A percentile compares a stretch with the other conserved stretches of the same genome.
Conservation (phyloP, 23 tunicate species). For the Oikopleura vanhoeffeni region DNA sequence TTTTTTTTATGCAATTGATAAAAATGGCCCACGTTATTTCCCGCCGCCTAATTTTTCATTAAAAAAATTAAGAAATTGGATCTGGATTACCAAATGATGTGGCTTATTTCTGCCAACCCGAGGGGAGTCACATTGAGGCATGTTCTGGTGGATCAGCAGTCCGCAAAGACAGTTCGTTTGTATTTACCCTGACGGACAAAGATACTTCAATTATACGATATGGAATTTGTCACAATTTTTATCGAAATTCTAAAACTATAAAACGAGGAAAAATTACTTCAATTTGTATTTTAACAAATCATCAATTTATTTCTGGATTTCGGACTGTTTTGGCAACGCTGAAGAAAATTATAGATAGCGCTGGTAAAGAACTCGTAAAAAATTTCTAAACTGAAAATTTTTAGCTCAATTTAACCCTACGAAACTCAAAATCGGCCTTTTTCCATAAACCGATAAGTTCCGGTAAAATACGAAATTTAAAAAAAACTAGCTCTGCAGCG, state of each 20-base stretch:
- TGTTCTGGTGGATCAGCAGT: constrained; percentile 4
- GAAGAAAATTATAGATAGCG: not conserved
- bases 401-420: too few species aligned
- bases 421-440: too few species aligned
- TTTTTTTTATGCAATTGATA: not conserved
- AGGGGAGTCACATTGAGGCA: constrained; percentile 34
- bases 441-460: too few species aligned
- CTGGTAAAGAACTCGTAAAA: not conserved
- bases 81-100: constrained; percentile 61
- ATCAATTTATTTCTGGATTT: constrained; percentile 10
- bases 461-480: too few species aligned
- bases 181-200: constrained; percentile 85
- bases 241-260: constrained; percentile 19
- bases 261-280: not conserved
- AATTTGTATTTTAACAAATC: not conserved
- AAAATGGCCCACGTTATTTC: too few species aligned
- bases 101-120: constrained; percentile 95
- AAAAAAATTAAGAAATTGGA: too few species aligned
- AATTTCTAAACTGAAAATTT: too few species aligned
- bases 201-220: constrained; percentile 66
- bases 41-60: too few species aligned
- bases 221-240: constrained; percentile 93
- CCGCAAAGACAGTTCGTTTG: constrained; percentile 33
- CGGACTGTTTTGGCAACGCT: constrained; percentile 1
- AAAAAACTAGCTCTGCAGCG: too few species aligned